Base-by-base conservation (phyloP, 2,888 invertebrate species). In the Pterobdella sp. region DNA sequence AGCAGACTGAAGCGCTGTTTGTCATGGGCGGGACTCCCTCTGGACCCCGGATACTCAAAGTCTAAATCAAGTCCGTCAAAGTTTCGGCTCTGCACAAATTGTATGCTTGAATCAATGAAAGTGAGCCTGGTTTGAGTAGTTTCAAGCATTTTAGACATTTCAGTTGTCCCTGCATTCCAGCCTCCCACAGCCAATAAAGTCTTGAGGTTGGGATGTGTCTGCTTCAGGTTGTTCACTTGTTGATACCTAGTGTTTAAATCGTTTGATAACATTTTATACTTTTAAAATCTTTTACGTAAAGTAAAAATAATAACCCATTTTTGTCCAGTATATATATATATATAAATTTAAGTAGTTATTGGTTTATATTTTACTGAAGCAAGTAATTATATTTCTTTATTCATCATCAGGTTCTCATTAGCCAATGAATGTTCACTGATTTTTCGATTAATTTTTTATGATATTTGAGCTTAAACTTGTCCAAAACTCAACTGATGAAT, bases 51-150 rank as follows among this genome's bases (percentile, higher is more conserved):
- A 81, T 94, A 94, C 81, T 93, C 93, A 94, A 94, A 95, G 80
- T 94, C 93, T 37, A 94, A 86, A 79, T 94, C 93, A 0, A 95
- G 85, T 1, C 95, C 95, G 76, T 89, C 88, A 81, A 95, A 94
- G 65, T 89, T 88, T 80, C 78, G 71, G 49, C 78, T 74, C 52
- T 80, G 74, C 63, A 82, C 76, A 76, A 79, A 82, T 18, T 72
- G 56, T 3, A 82, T 77, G 32, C 78, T 68, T 1, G 76, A 77
- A 7, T 64, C 73, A 18, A 79, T 79, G 73, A 82, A 82, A n/a
- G 79, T 78, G 0, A 42, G 49, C 49, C 80, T 65, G 22, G 74
- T 78, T 1, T 72, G 72, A 29, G 49, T 60, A 2, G 76, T 77
- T 10, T 74, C 64, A 4, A 78, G 76, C 79, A 80, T 78, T 10